Conservation (phyloP, 2,888 invertebrate species). For the Phymatocera aterrima region DNA sequence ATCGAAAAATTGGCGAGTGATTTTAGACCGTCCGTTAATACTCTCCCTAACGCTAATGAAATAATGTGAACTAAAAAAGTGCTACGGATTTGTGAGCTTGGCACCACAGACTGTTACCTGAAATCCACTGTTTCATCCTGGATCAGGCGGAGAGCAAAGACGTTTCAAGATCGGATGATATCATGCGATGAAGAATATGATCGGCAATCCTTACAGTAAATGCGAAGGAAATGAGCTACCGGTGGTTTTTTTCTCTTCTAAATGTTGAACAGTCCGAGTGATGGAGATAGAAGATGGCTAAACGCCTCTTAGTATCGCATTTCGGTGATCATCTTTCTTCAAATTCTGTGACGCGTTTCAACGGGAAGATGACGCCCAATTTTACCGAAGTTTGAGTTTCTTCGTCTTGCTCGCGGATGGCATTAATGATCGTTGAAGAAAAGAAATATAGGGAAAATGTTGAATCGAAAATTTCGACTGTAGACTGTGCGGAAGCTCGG, state of each 20-base stretch:
- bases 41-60: neutral
- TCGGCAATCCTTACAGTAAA: neutral
- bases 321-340: too few relatives aligned
- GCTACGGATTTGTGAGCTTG: constrained; percentile 21
- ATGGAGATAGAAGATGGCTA: neutral
- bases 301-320: neutral
- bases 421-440: neutral
- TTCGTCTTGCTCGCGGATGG: neutral
- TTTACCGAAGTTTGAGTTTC: neutral
- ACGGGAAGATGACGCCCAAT: neutral
- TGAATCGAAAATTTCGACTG: constrained; percentile 16
- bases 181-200: neutral
- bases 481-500: constrained; percentile 9
- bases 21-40: neutral
- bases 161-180: too few relatives aligned
- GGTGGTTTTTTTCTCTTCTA: neutral
- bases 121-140: neutral
- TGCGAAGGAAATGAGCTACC: constrained; percentile 3
- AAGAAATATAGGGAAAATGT: neutral
- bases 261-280: neutral
- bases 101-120: neutral
- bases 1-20: neutral
- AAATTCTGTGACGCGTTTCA: neutral
- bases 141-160: neutral
- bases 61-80: constrained; percentile 33